Conservation (phyloP, 2,797 vertebrate genomes). For the Knipowitschia caucasica region DNA sequence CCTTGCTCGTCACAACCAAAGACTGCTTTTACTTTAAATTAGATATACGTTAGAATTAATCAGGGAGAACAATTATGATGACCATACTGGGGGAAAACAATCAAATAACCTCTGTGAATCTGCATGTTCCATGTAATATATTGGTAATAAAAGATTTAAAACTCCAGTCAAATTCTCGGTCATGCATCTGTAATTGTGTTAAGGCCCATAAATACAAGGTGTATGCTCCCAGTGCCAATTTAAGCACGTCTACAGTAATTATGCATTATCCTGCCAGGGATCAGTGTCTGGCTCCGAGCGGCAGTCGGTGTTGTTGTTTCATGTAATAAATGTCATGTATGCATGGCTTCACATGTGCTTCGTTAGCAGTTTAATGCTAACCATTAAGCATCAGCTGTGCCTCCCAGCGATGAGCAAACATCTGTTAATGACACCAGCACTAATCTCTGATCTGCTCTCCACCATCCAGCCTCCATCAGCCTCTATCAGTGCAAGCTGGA, state of each 20-base stretch:
- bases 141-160: slow-evolving; percentile 13
- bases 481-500: slow-evolving; percentile 5
- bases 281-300: slow-evolving; percentile 64
- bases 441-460: slow-evolving; percentile 58
- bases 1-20: slow-evolving; percentile 43
- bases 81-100: slow-evolving; percentile 5
- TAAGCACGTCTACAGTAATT: slow-evolving; percentile 58
- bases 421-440: slow-evolving; percentile 69
- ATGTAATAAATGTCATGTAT: slow-evolving; percentile 80
- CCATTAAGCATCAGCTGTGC: slow-evolving; percentile 60
- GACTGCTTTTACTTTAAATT: slow-evolving; percentile 17
- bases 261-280: slow-evolving; percentile 56
- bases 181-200: slow-evolving; percentile 14
- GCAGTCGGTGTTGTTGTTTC: slow-evolving; percentile 72
- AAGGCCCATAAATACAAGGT: slow-evolving; percentile 9
- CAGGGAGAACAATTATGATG: neutral
- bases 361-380: slow-evolving; percentile 69
- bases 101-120: slow-evolving; percentile 1
- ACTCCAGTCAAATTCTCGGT: slow-evolving; percentile 17
- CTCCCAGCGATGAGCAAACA: slow-evolving; percentile 61
- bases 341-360: slow-evolving; percentile 77
- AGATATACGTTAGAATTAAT: neutral
- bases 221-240: slow-evolving; percentile 27
- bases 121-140: slow-evolving; percentile 5
- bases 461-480: slow-evolving; percentile 11